Evolutionary conservation across 2,797 vertebrate species (phyloP).

Genomic region (Enteromius unitaeniatus): DNA sequence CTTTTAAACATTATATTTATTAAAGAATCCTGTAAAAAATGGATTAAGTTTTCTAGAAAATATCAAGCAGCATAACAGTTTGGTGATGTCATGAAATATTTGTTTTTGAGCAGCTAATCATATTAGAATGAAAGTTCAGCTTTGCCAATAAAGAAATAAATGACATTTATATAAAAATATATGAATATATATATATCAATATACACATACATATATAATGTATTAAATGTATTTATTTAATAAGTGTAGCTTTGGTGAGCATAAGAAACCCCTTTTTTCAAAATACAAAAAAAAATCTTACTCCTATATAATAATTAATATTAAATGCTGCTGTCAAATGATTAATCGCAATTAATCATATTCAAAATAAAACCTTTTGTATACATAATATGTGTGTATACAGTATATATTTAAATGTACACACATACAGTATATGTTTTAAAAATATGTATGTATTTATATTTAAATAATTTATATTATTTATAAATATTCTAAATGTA

Average conservation of each 20-base stretch:
- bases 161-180: background rate
- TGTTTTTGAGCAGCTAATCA: background rate
- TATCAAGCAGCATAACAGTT: background rate
- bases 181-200: background rate
- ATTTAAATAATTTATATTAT: too few relatives aligned
- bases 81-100: background rate
- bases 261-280: background rate
- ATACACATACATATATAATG: background rate
- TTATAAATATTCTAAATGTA: too few relatives aligned
- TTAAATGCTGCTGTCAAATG: background rate
- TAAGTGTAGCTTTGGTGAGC: background rate
- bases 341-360: too few relatives aligned
- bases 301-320: background rate
- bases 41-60: background rate
- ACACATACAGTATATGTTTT: too few relatives aligned
- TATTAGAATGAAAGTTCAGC: background rate
- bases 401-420: too few relatives aligned
- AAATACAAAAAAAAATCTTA: background rate
- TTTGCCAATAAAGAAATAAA: background rate
- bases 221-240: background rate
- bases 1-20: background rate
- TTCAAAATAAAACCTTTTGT: too few relatives aligned
- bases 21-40: background rate
- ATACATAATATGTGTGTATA: too few relatives aligned
- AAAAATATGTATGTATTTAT: too few relatives aligned